Percentiles rank a stretch among this genome's conserved stretches.
These are phyloP conservation scores for Conomelus anceps DNA, from an alignment of 2,888 invertebrate genomes.

Conservation along the genomic window DNA sequence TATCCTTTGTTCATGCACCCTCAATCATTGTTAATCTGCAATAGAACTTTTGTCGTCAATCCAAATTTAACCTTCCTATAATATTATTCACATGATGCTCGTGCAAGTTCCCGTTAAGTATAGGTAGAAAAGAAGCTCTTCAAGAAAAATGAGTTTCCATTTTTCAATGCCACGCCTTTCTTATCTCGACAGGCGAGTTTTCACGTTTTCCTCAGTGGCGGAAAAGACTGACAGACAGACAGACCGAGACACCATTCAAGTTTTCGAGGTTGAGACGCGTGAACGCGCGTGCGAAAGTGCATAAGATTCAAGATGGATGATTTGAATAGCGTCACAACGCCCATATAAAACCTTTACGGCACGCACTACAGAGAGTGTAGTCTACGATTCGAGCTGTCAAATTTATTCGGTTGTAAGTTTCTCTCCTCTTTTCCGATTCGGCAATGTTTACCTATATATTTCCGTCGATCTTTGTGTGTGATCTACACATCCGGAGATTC, in stretches of 20 bases:
- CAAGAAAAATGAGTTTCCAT: background rate
- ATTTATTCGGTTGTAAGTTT: background rate
- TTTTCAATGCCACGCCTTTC: background rate
- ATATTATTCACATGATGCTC: background rate
- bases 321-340: background rate
- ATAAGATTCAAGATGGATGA: background rate
- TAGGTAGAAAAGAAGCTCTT: background rate
- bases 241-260: no score
- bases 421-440: background rate
- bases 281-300: background rate
- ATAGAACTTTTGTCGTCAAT: background rate
- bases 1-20: background rate
- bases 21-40: background rate
- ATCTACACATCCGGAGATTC: background rate
- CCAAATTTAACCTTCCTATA: background rate
- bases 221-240: background rate
- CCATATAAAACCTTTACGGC: background rate
- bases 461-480: background rate
- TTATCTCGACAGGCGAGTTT: background rate
- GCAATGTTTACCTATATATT: background rate
- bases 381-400: background rate
- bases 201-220: background rate
- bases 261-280: background rate
- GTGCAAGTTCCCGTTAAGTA: background rate
- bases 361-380: background rate